These are phyloP conservation scores for Drosophila funebris DNA, from an alignment of 1,140 invertebrate species.

Conservation along the genomic window DNA sequence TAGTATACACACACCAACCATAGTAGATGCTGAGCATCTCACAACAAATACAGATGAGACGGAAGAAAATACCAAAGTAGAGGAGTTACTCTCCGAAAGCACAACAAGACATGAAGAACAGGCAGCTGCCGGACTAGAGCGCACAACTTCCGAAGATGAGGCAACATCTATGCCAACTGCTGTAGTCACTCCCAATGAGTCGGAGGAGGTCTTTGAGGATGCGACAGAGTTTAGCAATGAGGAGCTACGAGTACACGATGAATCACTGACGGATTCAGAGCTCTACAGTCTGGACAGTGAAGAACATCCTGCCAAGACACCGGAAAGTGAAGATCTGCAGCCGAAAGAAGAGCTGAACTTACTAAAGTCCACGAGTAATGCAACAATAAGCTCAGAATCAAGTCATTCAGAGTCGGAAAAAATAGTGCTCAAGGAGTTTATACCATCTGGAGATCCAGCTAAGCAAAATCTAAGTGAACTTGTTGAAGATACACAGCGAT, in stretches of 20 bases:
- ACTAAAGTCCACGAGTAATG: slow-evolving; percentile 46
- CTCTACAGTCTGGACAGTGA: slow-evolving; percentile 69
- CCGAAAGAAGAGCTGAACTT: slow-evolving; percentile 7
- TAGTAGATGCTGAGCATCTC: background rate
- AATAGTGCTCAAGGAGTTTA: slow-evolving; percentile 61
- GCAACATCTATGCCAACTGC: background rate
- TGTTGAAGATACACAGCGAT: slow-evolving; percentile 85
- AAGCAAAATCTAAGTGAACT: slow-evolving; percentile 85
- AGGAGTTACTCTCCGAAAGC: too few relatives aligned
- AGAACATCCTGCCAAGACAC: slow-evolving; percentile 35
- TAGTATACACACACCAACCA: slow-evolving; percentile 20
- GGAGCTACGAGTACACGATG: slow-evolving; percentile 29
- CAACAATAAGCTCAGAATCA: slow-evolving; percentile 49
- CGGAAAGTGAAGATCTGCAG: slow-evolving; percentile 45
- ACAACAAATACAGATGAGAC: background rate
- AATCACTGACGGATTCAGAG: slow-evolving; percentile 65
- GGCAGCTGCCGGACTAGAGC: background rate
- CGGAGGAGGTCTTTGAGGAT: slow-evolving; percentile 71
- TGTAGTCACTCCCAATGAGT: slow-evolving; percentile 21
- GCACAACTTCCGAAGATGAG: background rate
- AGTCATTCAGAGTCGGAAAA: slow-evolving; percentile 43
- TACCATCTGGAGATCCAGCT: slow-evolving; percentile 71
- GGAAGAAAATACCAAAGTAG: too few relatives aligned
- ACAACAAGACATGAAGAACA: background rate
- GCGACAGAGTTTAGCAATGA: slow-evolving; percentile 59